Percentiles rank a stretch among this genome's conserved stretches.
Evolutionary conservation across 2,113 vertebrate genomes (phyloP).

Genomic region (Pseudorhombus dupliciocellatus): DNA sequence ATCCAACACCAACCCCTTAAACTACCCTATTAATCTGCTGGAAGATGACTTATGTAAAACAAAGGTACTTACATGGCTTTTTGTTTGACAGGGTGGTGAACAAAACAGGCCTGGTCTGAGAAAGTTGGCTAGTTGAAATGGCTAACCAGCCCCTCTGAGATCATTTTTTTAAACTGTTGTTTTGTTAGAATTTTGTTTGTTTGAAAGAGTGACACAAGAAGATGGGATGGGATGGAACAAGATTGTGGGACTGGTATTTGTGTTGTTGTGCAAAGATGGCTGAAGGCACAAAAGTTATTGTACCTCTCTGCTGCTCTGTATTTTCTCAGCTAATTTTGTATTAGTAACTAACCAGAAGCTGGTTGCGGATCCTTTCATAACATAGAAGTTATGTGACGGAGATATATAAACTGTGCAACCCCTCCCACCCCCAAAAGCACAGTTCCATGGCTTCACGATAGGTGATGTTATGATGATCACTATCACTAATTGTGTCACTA

Average conservation of each 20-base stretch:
- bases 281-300: constrained; percentile 75
- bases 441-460: constrained; percentile 56
- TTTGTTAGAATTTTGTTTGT: not conserved
- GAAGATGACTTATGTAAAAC: constrained; percentile 75
- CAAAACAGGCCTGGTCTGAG: constrained; percentile 36
- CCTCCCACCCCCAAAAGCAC: constrained; percentile 52
- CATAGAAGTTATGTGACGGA: constrained; percentile 41
- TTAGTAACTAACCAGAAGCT: constrained; percentile 66
- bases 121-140: constrained; percentile 32
- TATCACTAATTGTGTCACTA: constrained; percentile 45
- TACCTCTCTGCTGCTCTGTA: constrained; percentile 75
- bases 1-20: constrained; percentile 71
- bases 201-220: constrained; percentile 50
- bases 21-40: constrained; percentile 70
- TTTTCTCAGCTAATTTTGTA: constrained; percentile 69
- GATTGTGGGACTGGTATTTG: constrained; percentile 61
- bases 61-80: constrained; percentile 82
- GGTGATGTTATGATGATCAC: constrained; percentile 48
- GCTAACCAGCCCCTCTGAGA: constrained; percentile 44
- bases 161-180: constrained; percentile 2
- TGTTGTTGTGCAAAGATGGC: constrained; percentile 61
- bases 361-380: constrained; percentile 41
- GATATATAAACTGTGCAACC: constrained; percentile 29
- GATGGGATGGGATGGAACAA: constrained; percentile 56
- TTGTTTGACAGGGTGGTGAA: constrained; percentile 58